These are phyloP conservation scores for Lacanobia oleracea DNA, from an alignment of 2,888 invertebrate genomes.

Conservation along the genomic window DNA sequence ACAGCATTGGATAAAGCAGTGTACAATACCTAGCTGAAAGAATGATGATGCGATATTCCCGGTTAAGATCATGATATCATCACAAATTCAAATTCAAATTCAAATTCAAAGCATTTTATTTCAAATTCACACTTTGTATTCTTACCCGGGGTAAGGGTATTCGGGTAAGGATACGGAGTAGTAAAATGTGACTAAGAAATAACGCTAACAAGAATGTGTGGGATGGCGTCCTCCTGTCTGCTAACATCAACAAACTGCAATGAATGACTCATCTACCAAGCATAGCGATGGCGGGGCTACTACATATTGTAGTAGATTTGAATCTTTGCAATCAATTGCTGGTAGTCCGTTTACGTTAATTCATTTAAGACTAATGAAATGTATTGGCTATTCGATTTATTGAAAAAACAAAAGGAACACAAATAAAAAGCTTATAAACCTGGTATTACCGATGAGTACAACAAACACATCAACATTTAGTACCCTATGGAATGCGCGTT, in stretches of 20 bases:
- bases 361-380: too few relatives aligned
- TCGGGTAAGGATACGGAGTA: neutral
- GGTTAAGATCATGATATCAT: neutral
- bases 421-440: neutral
- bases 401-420: too few relatives aligned
- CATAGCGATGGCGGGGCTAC: neutral
- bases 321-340: neutral
- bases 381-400: too few relatives aligned
- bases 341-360: too few relatives aligned
- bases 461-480: slow-evolving; percentile 18
- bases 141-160: too few relatives aligned
- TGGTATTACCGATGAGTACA: neutral
- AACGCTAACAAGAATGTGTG: slow-evolving; percentile 5
- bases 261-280: slow-evolving; percentile 16
- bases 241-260: neutral
- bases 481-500: slow-evolving; percentile 15
- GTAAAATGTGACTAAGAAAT: slow-evolving; percentile 35
- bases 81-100: too few relatives aligned
- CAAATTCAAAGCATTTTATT: too few relatives aligned
- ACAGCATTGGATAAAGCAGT: too few relatives aligned
- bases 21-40: too few relatives aligned
- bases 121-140: too few relatives aligned
- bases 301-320: neutral
- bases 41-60: neutral
- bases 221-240: slow-evolving; percentile 25